phyloP scores from a whole-genome alignment of 2,113 vertebrate species.

The Canis aureus region DNA sequence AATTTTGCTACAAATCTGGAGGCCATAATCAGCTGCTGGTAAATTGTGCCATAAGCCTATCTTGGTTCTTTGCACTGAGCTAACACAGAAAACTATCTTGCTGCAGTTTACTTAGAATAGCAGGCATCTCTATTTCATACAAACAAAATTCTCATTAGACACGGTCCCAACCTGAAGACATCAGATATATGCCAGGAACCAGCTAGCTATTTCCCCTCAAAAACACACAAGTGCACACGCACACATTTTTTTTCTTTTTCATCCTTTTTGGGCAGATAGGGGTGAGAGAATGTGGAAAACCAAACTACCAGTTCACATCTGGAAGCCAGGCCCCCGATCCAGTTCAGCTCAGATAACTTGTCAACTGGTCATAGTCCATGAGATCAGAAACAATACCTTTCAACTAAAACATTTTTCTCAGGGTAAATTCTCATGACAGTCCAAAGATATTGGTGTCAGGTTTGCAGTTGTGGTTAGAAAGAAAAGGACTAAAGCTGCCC shows the following conservation, averaged over 20 bases:
- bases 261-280: not conserved
- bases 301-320: constrained; percentile 68
- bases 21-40: not conserved
- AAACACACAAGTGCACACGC: not conserved
- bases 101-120: not conserved
- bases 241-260: not conserved
- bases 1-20: constrained; percentile 35
- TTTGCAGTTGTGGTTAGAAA: constrained; percentile 15
- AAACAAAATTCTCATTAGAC: constrained; percentile 60
- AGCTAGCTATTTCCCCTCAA: not conserved
- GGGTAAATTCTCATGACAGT: constrained; percentile 53
- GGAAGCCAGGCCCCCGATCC: constrained; percentile 70
- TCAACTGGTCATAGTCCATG: constrained; percentile 54
- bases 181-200: constrained; percentile 1
- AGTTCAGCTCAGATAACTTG: constrained; percentile 57
- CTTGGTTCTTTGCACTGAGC: not conserved
- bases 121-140: not conserved
- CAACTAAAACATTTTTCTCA: constrained; percentile 73
- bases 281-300: constrained; percentile 33
- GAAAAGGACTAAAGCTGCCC: not conserved
- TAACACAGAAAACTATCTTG: not conserved
- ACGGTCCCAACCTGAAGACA: not conserved
- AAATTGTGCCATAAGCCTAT: constrained; percentile 16
- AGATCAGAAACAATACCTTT: constrained; percentile 74
- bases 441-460: constrained; percentile 45